phyloP scores from a whole-genome alignment of 2,888 invertebrate genomes.

The Watsonalla cultraria region DNA sequence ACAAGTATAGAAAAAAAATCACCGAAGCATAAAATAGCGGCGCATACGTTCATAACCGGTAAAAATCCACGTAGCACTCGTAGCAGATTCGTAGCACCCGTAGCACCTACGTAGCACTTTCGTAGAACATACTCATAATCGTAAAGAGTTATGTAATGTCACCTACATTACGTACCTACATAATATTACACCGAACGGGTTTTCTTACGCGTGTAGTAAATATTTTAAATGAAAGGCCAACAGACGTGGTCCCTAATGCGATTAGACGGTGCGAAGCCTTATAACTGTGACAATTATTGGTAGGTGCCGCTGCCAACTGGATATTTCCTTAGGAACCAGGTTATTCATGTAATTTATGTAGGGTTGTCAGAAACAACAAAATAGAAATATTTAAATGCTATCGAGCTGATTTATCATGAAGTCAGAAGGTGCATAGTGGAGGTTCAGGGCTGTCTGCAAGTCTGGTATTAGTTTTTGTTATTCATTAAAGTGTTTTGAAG shows the following conservation, averaged over 20 bases:
- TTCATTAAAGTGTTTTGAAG: too few relatives aligned
- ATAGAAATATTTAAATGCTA: too few relatives aligned
- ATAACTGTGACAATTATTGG: conserved; percentile 21
- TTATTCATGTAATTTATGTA: neutral
- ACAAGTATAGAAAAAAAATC: too few relatives aligned
- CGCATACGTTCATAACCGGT: too few relatives aligned
- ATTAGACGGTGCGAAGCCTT: conserved; percentile 31
- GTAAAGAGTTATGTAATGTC: neutral
- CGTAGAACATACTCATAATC: neutral
- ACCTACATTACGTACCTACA: neutral
- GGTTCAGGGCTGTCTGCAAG: too few relatives aligned
- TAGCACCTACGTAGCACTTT: neutral
- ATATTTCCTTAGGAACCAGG: neutral
- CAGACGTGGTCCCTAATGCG: conserved; percentile 22
- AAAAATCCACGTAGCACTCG: neutral
- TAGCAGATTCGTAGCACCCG: neutral
- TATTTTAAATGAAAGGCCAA: conserved; percentile 1
- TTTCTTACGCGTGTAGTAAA: too few relatives aligned
- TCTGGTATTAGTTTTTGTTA: too few relatives aligned
- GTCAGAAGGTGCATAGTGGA: too few relatives aligned
- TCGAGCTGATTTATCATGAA: too few relatives aligned
- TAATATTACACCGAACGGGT: too few relatives aligned
- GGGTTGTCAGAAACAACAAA: too few relatives aligned
- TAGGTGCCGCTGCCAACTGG: neutral
- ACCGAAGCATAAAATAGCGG: too few relatives aligned